Conservation (phyloP, 2,797 vertebrate species). For the Tiaroga cobitis region DNA sequence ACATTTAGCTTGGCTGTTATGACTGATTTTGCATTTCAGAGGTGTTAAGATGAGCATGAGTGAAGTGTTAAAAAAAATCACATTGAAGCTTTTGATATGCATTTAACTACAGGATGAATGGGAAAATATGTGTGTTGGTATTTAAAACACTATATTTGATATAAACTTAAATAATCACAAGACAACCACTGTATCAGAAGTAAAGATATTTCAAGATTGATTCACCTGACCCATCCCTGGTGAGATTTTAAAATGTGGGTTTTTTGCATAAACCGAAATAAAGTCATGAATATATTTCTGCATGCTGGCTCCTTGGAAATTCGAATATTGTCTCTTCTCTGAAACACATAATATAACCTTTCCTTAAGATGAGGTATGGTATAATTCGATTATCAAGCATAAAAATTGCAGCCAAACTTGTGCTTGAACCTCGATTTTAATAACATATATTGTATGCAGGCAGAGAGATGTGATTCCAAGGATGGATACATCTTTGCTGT, state of each 20-base stretch:
- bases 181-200: background rate
- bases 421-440: constrained; percentile 27
- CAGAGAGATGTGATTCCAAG: constrained; percentile 12
- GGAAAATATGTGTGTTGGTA: background rate
- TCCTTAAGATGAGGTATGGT: background rate
- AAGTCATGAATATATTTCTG: constrained; percentile 8
- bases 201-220: background rate
- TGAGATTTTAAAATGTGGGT: background rate
- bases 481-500: constrained; percentile 30
- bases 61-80: background rate
- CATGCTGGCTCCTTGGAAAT: background rate
- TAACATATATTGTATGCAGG: constrained; percentile 3
- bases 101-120: background rate
- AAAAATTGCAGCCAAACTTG: constrained; percentile 4
- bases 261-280: background rate
- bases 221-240: background rate
- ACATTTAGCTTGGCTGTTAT: background rate
- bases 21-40: background rate
- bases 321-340: background rate
- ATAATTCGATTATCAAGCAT: constrained; percentile 10
- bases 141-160: background rate
- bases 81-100: background rate
- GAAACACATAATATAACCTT: background rate
- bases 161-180: background rate
- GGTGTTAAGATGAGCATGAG: background rate